Conservation (phyloP, 2,797 vertebrate species). For the Heteromormyrus szaboi region DNA sequence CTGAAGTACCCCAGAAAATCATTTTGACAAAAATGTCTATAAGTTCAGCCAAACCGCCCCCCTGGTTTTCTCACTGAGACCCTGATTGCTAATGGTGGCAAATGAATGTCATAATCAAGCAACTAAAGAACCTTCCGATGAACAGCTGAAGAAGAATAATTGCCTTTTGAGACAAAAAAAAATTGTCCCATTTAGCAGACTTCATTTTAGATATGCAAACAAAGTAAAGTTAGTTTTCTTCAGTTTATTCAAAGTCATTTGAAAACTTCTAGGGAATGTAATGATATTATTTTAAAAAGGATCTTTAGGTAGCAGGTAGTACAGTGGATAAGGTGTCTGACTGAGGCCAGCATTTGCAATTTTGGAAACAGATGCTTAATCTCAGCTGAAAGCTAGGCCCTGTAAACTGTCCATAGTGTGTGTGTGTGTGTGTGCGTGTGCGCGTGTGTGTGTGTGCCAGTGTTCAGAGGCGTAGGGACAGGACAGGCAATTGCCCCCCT, state of each 20-base stretch:
- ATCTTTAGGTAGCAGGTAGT: neutral
- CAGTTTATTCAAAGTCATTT: neutral
- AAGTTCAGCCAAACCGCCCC: neutral
- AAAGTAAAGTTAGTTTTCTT: neutral
- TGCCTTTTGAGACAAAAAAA: neutral
- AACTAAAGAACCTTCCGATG: neutral
- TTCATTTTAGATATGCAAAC: neutral
- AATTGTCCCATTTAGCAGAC: neutral
- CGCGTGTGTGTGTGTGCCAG: neutral
- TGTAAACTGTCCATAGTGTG: neutral
- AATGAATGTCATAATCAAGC: conserved; percentile 9
- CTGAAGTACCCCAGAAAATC: neutral
- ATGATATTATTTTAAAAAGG: neutral
- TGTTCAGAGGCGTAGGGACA: too few relatives aligned
- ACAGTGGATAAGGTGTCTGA: neutral
- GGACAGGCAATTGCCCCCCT: neutral
- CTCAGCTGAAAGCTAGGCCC: neutral
- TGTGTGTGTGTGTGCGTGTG: neutral
- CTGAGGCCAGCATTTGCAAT: neutral
- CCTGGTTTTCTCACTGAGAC: neutral
- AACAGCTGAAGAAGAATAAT: neutral
- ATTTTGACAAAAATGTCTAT: neutral
- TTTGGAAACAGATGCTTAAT: neutral
- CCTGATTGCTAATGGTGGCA: neutral
- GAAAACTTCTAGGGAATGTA: neutral